These are phyloP conservation scores for Tetragonula carbonaria DNA, from an alignment of 2,888 invertebrate species.

Conservation along the genomic window DNA sequence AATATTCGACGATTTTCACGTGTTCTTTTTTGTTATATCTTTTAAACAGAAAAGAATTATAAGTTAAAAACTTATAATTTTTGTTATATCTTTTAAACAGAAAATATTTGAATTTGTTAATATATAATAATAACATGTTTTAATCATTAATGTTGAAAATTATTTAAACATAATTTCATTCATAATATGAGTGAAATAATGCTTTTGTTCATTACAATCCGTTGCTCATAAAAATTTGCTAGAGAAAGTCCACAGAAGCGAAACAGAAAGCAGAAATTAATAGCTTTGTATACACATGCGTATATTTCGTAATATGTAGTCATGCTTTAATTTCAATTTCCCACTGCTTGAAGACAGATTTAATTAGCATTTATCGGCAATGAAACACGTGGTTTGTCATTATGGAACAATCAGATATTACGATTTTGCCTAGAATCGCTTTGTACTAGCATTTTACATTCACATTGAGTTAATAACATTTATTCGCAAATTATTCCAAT, in stretches of 20 bases:
- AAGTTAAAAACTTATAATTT: too few species aligned
- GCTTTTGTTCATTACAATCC: too few species aligned
- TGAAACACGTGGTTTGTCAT: slow-evolving; percentile 34
- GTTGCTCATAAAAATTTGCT: neutral
- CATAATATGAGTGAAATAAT: too few species aligned
- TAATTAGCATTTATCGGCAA: slow-evolving; percentile 19
- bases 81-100: too few species aligned
- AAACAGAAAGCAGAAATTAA: neutral
- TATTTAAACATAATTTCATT: too few species aligned
- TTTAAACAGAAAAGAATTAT: too few species aligned
- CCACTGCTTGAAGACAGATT: slow-evolving; percentile 4
- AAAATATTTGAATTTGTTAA: too few species aligned
- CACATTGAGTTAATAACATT: neutral
- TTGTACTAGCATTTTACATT: neutral
- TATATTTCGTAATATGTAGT: neutral
- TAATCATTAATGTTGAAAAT: too few species aligned
- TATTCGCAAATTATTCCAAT: neutral
- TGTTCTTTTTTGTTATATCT: too few species aligned
- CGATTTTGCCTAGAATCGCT: neutral
- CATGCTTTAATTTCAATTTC: slow-evolving; percentile 4
- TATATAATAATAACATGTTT: too few species aligned
- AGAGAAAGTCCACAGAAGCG: neutral
- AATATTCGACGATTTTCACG: too few species aligned
- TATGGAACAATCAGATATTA: neutral
- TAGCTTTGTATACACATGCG: neutral